phyloP scores from a whole-genome alignment of 2,113 vertebrate species.

The Macaca fascicularis region DNA sequence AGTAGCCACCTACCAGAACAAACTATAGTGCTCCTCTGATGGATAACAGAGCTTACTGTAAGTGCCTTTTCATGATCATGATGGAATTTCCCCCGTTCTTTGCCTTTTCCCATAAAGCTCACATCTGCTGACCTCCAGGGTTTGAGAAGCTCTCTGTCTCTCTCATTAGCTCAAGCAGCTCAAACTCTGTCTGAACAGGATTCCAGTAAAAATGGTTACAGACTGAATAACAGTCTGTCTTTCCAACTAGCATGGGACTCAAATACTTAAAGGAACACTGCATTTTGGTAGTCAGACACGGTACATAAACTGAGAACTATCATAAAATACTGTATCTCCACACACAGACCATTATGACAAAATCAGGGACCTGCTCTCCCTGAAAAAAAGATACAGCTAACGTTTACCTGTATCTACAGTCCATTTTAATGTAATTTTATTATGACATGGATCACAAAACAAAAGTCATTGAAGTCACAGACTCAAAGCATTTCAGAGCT shows the following conservation, averaged over 20 bases:
- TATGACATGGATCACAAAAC: background rate
- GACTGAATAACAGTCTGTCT: conserved; percentile 28
- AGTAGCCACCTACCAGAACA: background rate
- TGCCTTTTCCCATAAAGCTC: conserved; percentile 65
- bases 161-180: conserved; percentile 62
- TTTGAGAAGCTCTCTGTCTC: conserved; percentile 67
- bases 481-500: background rate
- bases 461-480: background rate
- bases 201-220: conserved; percentile 56
- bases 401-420: background rate
- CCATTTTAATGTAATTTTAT: conserved; percentile 1
- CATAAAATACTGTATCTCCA: background rate
- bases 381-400: background rate
- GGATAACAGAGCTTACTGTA: conserved; percentile 58
- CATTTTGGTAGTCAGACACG: background rate
- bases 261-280: background rate
- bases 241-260: background rate
- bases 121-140: conserved; percentile 56
- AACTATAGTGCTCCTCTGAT: conserved; percentile 33
- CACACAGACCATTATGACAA: background rate
- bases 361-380: background rate
- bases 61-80: conserved; percentile 50
- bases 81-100: conserved; percentile 57
- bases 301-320: background rate
- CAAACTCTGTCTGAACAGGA: conserved; percentile 13